Base-by-base conservation (phyloP, 2,797 vertebrate species). In the Pampus argenteus region DNA sequence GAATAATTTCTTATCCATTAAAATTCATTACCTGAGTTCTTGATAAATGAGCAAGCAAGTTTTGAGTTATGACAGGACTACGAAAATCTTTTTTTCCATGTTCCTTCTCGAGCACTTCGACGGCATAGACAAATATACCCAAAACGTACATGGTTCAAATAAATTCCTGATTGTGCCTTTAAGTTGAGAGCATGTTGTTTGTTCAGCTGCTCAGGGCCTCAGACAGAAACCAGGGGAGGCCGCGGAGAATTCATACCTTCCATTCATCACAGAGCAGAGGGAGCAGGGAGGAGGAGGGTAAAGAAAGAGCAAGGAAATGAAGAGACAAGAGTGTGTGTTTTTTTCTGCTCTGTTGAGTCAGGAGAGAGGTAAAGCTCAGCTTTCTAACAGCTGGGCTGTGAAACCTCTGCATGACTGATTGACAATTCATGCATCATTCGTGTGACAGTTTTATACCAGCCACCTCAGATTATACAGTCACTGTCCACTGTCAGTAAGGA, bases 181-280 rank as follows among this genome's bases (percentile, higher is more conserved):
- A 87, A 88, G 88, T 90, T 81, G 86, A 90, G 80, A 84, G 84
- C 22, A 20, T 56, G 81, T 79, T 95, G 93, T 95, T 95, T 95
- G 92, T 94, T 93, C 94, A 95, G 94, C 94, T 95, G 94, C 91
- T 57, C 75, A 88, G 89, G 88, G 82, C 90, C 86, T 89, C 86
- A 76, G 87, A 89, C 88, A 92, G 91, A 90, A 92, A 92, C 89
- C 90, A 88, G 59, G 91, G 93, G 93, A 93, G 93, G 93, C 92
- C 82, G 49, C 17, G 28, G 91, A 93, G 93, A 94, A 93, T 92
- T 93, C 93, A 94, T 94, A 92, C 91, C 92, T 90, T 92, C 91
- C 91, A 92, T 93, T 93, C 92, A 89, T 92, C 91, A 93, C 89
- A 92, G 88, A 76, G 74, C 44, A 76, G 65, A 59, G 73, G 81